Evolutionary conservation across 2,888 invertebrate genomes (phyloP), one percentile per base, ranked within the genome.

Genomic region (Subacronicta megacephala): DNA sequence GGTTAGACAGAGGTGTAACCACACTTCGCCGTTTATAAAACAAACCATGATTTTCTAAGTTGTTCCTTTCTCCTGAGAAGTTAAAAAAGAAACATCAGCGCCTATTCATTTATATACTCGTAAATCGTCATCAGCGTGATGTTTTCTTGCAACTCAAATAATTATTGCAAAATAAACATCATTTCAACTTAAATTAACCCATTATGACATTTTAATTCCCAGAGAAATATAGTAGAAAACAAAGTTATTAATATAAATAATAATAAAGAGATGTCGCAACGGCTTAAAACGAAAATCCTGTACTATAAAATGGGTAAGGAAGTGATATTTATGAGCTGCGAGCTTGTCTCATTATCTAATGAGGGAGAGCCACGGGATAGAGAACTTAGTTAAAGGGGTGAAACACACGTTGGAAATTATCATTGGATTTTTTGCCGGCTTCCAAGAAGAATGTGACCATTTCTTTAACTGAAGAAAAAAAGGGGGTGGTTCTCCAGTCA

Each of bases 271-370:
- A 72, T 85, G 89, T 88, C 88, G 72, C 77, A 65, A 23, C 52
- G 78, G 82, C 87, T 92, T 94, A 93, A 94, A 94, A 94, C 81
- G 90, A 92, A 94, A 94, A 92, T 90, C 87, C 87, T 94, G 94
- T 94, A 83, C 81, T 83, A 75, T 79, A 83, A 49, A 62, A 89
- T 83, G 83, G 84, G 85, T 82, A 89, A 92, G 91, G 90, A 92
- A 93, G 92, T 91, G 89, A 92, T 90, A 94, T 93, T 92, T 93
- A 94, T 89, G 83, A 72, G 60, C 55, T 54, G 51, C 59, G 71
- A 72, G 62, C 65, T 62, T 72, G 69, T 75, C 62, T 83, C 83
- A 84, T 85, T 84, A 83, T 72, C 75, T 86, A 90, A 90, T 89
- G 86, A 90, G 31, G n/a, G 84, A 26, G 62, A 12, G 69, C 44